Evolutionary conservation across 2,797 vertebrate species (phyloP), one percentile per base, ranked within the genome.

Genomic region (Myotis daubentonii): DNA sequence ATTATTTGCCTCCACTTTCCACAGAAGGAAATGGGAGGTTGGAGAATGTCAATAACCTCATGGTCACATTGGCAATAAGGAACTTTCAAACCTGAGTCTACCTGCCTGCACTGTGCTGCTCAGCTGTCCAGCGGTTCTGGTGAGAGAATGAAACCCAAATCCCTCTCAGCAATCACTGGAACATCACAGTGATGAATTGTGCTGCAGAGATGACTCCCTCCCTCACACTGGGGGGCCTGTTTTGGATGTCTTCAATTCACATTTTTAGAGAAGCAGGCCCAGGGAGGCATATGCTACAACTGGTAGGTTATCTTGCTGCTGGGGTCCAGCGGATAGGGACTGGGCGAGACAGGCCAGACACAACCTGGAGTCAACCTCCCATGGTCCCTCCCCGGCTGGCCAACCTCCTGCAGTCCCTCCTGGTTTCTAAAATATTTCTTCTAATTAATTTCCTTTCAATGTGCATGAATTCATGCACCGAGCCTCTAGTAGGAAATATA

Each of bases 1-100:
- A 22, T 91, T 62, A 91, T 85, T 71, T 95, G 57, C 62, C 25
- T 57, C 47, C 16, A 75, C 78, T 93, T 94, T 86, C 47, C 76
- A 66, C 20, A 55, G 62, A 72, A 94, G 87, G 72, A 96, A 93
- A 96, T 71, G 25, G 57, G 44, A n/a, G 20, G 53, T 81, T 90
- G 33, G 16, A 86, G 49, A 86, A 25, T 72, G 93, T 90, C 74
- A 92, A 87, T 49, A 92, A 92, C 70, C 47, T 87, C 82, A 68
- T 75, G 33, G 41, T 87, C 7, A 8, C 60, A 88, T n/a, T 44
- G 72, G 51, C 60, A 75, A 81, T 80, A 87, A 92, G 41, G 57
- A 62, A 38, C 30, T 28, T 83, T 93, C 79, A 93, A 72, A 80
- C 57, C 36, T 7, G 3, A 53, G 25, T 76, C 95, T 28, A 8